Evolutionary conservation across 2,797 vertebrate species (phyloP).

Genomic region (Paedocypris micromegethes): DNA sequence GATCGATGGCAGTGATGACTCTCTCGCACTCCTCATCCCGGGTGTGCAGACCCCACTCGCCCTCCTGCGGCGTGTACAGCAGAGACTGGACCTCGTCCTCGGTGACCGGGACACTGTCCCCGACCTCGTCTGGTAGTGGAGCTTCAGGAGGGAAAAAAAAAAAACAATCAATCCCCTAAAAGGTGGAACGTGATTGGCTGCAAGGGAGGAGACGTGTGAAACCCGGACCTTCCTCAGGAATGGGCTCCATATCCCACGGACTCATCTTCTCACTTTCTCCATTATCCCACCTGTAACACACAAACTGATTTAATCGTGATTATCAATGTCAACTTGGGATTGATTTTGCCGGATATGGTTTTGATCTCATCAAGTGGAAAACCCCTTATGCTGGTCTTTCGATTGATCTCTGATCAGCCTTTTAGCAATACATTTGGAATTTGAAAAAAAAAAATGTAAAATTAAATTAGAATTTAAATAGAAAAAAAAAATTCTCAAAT

Average conservation of each 20-base stretch:
- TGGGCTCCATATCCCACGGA: conserved; percentile 96
- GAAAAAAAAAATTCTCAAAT: too few relatives aligned
- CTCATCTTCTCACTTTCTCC: conserved; percentile 95
- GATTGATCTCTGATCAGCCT: too few relatives aligned
- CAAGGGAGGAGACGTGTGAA: too few relatives aligned
- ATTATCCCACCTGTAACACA: conserved; percentile 87
- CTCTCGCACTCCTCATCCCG: conserved; percentile 91
- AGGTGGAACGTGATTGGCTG: not conserved
- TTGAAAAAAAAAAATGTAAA: too few relatives aligned
- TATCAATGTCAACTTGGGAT: too few relatives aligned
- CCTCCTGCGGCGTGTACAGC: conserved; percentile 89
- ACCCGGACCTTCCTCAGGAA: conserved; percentile 84
- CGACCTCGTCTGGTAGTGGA: conserved; percentile 84
- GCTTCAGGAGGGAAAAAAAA: conserved; percentile 59
- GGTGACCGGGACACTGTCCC: conserved; percentile 87
- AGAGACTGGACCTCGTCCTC: conserved; percentile 86
- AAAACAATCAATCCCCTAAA: not conserved
- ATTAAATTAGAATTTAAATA: too few relatives aligned
- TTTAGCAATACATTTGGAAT: too few relatives aligned
- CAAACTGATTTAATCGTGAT: too few relatives aligned
- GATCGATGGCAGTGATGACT: conserved; percentile 82
- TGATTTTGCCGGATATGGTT: too few relatives aligned
- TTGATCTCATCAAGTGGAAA: too few relatives aligned
- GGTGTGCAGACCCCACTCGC: conserved; percentile 90
- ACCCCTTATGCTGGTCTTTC: too few relatives aligned